Percentiles rank a stretch among this genome's conserved stretches.
phyloP scores from a whole-genome alignment of 2,888 invertebrate genomes.

The Nowickia ferox region DNA sequence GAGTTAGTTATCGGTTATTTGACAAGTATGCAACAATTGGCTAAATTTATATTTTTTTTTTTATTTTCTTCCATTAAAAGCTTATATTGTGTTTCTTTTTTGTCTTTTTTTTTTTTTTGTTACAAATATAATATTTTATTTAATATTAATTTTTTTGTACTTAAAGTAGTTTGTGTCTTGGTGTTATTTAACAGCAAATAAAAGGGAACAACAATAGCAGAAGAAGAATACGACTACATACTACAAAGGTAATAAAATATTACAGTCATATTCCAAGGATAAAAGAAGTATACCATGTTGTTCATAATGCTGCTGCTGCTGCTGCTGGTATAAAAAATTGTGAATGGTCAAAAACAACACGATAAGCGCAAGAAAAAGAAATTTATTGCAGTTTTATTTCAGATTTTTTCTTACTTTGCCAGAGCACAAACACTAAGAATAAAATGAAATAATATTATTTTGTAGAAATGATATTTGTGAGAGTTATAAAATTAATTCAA shows the following conservation, averaged over 20 bases:
- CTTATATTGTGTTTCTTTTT: conserved; percentile 20
- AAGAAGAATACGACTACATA: conserved; percentile 3
- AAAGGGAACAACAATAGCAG: conserved; percentile 45
- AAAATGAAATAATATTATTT: conserved; percentile 60
- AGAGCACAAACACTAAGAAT: conserved; percentile 10
- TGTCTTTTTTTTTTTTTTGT: conserved; percentile 1
- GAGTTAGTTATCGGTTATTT: not conserved
- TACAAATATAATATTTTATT: conserved; percentile 55
- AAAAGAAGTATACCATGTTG: conserved; percentile 32
- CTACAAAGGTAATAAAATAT: conserved; percentile 73
- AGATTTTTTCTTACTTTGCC: not conserved
- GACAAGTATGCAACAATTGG: conserved; percentile 69
- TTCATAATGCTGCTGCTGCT: conserved; percentile 15
- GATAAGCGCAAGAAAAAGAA: conserved; percentile 7
- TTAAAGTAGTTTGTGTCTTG: conserved; percentile 42
- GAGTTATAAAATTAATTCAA: conserved; percentile 69
- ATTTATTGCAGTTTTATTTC: conserved; percentile 30
- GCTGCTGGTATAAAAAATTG: not conserved
- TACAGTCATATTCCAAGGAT: conserved; percentile 60
- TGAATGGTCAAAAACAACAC: conserved; percentile 14
- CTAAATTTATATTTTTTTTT: conserved; percentile 57
- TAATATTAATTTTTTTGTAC: conserved; percentile 3
- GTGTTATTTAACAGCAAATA: conserved; percentile 58
- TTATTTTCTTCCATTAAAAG: conserved; percentile 28
- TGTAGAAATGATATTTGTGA: conserved; percentile 69